Evolutionary conservation across 2,113 vertebrate genomes (phyloP), one percentile per base, ranked within the genome.

Genomic region (Pelecanoides urinatrix): DNA sequence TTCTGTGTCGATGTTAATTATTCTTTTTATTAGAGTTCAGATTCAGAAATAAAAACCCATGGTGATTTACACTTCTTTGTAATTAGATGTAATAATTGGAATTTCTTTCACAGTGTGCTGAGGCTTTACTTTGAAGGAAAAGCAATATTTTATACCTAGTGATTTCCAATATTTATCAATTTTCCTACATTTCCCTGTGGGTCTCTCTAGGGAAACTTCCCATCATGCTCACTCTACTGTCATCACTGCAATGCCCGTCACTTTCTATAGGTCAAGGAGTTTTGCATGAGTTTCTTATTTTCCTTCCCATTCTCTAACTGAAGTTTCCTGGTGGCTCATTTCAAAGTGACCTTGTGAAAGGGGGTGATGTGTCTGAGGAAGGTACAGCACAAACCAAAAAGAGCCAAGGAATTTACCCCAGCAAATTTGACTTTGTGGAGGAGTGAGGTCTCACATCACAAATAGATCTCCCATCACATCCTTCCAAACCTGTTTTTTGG

Each of bases 1-100:
- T 81, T 73, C 82, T 85, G 22, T 22, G 45, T 63, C 80, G 74
- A 78, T 73, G 67, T 78, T 94, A 91, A 96, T 94, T 92, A 74
- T 38, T 91, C 40, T 23, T 91, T 92, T 81, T 75, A 86, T 91
- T 91, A 66, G 26, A 52, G 9, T 88, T 89, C 4, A 8, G 44
- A 78, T 80, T 73, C 89, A 82, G 58, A 91, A 95, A 95, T 71
- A 56, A 95, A 89, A 88, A 32, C 4, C 22, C 36, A 53, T 32
- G 13, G 38, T 85, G n/a, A 91, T 87, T 89, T 77, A 80, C 6
- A 10, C 47, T 66, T 86, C 49, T 73, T 88, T 81, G 49, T 81
- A 87, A 93, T 86, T 66, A 82, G 49, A 71, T 45, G 7, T 30
- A 65, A 79, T 80, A 81, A 91, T 34, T 65, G 53, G 29, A 77